A percentile compares a stretch with the other conserved stretches of the same genome.
Conservation (phyloP, 2,797 vertebrate genomes). For the Delichon dasypus region DNA sequence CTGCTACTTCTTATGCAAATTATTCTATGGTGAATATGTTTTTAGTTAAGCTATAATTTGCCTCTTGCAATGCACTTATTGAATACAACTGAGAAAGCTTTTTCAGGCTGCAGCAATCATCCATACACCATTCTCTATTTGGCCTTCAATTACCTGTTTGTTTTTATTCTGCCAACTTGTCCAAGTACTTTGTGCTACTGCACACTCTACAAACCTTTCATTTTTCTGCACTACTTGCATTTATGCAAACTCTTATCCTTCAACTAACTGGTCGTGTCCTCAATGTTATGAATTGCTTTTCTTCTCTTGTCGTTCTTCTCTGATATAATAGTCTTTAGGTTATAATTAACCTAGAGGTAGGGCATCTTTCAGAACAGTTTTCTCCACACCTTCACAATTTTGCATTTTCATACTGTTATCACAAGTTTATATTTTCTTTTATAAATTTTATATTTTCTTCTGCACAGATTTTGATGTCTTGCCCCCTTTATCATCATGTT, state of each 20-base stretch:
- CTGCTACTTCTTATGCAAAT: not conserved
- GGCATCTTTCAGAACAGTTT: not conserved
- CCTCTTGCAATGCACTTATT: not conserved
- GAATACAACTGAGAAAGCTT: not conserved
- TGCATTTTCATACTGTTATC: not conserved
- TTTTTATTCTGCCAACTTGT: constrained; percentile 14
- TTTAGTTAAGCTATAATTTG: constrained; percentile 24
- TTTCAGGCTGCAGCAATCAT: not conserved
- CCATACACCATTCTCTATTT: not conserved
- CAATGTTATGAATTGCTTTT: not conserved
- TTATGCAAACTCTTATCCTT: constrained; percentile 29
- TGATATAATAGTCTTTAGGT: not conserved
- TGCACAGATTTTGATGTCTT: not conserved
- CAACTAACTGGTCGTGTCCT: constrained; percentile 3
- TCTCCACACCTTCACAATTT: not conserved
- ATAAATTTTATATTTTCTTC: not conserved
- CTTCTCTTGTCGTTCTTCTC: not conserved
- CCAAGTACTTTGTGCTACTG: not conserved
- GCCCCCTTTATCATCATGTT: not conserved
- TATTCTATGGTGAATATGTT: not conserved
- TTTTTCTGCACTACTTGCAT: not conserved
- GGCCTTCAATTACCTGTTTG: constrained; percentile 6
- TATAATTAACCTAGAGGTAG: constrained; percentile 36
- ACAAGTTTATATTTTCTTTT: not conserved
- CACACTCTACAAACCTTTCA: not conserved